Evolutionary conservation across 2,113 vertebrate genomes (phyloP), one percentile per base, ranked within the genome.

Genomic region (Stercorarius parasiticus): DNA sequence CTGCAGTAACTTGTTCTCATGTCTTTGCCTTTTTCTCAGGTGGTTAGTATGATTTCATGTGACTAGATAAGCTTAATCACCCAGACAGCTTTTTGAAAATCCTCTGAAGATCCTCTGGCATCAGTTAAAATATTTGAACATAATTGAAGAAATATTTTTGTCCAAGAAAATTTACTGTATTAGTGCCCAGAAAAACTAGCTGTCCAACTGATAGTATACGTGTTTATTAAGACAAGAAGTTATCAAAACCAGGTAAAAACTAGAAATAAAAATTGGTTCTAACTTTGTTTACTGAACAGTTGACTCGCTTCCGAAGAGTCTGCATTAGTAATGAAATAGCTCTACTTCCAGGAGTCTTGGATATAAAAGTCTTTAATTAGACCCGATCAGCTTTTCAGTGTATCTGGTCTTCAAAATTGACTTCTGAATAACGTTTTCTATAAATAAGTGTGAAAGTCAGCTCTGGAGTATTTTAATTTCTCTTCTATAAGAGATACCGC

Each of bases 51-150:
- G 56, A 69, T 81, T 65, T 84, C 70, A 13, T 84, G 38, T 85
- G 52, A 36, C 73, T 93, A 61, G 43, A 71, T 82, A 52, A 92
- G 56, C 43, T 95, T 69, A 73, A 66, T 70, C 21, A 80, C 25
- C 4, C 25, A 47, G 59, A 26, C 55, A 73, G 30, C 50, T 81
- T 55, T 83, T 61, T 47, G n/a, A 86, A 94, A 90, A 66, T 69
- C 15, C 64, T 96, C 64, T 81, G 45, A 67, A 61, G 81, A 76
- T 89, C 55, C 47, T 82, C 47, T 93, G 49, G 56, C 52, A 91
- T 79, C n/a, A 87, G 47, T 91, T 93, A 79, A 93, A 93, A 43
- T 89, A 76, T 42, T 87, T 84, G n/a, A 88, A 81, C 17, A n/a
- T 93, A 66, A 88, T 9, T 81, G 79, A 91, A 93, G 49, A 86